Base-by-base conservation (phyloP, 1,140 invertebrate genomes). In the Bombus confusus region DNA sequence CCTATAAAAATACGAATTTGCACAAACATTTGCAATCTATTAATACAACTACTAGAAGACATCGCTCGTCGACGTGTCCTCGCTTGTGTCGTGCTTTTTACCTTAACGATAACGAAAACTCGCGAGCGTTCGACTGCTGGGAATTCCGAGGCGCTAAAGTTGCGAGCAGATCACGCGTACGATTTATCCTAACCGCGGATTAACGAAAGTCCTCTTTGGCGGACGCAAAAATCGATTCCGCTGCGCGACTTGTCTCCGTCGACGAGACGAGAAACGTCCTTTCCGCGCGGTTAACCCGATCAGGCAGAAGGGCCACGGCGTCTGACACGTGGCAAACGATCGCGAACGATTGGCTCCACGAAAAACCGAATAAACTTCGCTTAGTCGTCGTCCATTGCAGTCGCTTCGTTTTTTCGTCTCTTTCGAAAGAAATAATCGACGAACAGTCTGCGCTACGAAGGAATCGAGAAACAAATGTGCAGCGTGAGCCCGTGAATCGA, bases 251-350 rank as follows among this genome's bases (percentile, higher is more conserved):
- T 3, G 41, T 52, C 43, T 15, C 22, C 15, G 15, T 52, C 34
- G 66, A 28, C 18, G 37, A 25, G 31, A 57, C 59, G 72, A 74
- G 43, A 41, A 52, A 76, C 57, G 74, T 77, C 62, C 59, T 83
- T 57, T 83, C 59, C 59, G 31, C 71, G 52, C 71, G 69, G 18
- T 68, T 28, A 43, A 41, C 15, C 8, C 43, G 39, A 47, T 31
- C 18, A 77, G 37, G 22, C 8, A 43, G 25, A 43, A 39, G 25
- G 59, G 39, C 41, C 22, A 34, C 22, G 31, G 52, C 43, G 28
- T 47, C 66, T 47, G 77, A 73, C 83, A 72, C 57, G 76, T 80
- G 77, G 68, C 80, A 52, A 85, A 85, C 78, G 78, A 80, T 85
- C 28, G 57, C 34, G 12, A 28, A 22, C 34, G 8, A 66, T 66